Conservation (phyloP, 2,797 vertebrate genomes). For the Pelochelys cantorii region DNA sequence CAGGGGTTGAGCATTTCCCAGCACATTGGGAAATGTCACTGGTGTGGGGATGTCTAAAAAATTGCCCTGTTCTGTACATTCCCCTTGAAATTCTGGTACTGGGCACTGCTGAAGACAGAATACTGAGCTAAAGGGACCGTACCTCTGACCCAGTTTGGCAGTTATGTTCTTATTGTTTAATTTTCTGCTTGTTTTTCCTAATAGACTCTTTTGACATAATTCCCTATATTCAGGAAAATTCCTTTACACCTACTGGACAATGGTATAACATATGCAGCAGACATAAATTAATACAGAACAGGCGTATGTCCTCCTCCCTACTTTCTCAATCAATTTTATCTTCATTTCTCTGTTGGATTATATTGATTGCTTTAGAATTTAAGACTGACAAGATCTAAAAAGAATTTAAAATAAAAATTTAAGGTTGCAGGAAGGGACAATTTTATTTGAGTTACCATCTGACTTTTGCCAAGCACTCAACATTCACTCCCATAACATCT, state of each 20-base stretch:
- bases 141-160: not conserved
- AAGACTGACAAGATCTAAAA: not conserved
- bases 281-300: not conserved
- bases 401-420: not conserved
- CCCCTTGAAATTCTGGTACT: not conserved
- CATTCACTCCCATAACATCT: not conserved
- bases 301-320: not conserved
- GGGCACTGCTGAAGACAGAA: not conserved
- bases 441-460: not conserved
- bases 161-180: not conserved
- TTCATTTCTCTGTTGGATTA: not conserved
- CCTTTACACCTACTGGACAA: not conserved
- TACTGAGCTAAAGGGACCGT: not conserved
- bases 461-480: not conserved
- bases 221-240: not conserved
- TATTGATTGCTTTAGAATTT: not conserved
- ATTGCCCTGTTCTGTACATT: not conserved
- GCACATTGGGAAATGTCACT: no score
- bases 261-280: not conserved
- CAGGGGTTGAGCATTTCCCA: no score
- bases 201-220: not conserved
- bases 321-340: not conserved
- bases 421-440: not conserved
- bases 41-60: not conserved
- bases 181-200: not conserved